Percentiles rank a stretch among this genome's conserved stretches.
Evolutionary conservation across 2,888 invertebrate genomes (phyloP).

Genomic region (Mimas tiliae): DNA sequence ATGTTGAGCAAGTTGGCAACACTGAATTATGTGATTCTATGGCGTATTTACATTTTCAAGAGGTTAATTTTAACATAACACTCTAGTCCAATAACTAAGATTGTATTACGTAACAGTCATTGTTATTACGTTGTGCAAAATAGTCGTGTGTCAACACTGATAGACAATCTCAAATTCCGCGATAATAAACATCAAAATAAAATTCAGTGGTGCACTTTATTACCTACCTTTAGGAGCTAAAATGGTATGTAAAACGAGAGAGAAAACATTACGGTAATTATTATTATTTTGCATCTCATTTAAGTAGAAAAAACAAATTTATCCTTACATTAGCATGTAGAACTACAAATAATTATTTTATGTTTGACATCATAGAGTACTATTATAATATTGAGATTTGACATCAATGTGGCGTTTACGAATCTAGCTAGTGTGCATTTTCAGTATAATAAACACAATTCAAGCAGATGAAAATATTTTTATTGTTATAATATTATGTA

Average conservation of each 20-base stretch:
- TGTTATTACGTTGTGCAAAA: conserved; percentile 29
- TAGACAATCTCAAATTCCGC: conserved; percentile 29
- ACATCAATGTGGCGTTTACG: neutral
- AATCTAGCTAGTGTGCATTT: neutral
- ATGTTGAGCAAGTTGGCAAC: no score
- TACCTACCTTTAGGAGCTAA: conserved; percentile 1
- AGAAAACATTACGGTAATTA: neutral
- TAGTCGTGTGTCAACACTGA: conserved; percentile 32
- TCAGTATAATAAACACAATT: neutral
- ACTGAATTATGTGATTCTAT: no score
- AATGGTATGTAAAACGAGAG: neutral
- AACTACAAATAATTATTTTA: neutral
- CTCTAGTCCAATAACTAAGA: no score
- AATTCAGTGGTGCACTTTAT: neutral
- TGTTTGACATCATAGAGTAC: neutral
- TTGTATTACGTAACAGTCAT: conserved; percentile 25
- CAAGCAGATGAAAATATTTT: no score
- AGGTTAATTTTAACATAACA: no score
- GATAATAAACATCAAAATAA: neutral
- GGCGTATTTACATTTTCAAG: no score
- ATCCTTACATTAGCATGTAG: neutral
- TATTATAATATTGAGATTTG: no score
- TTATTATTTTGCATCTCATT: neutral
- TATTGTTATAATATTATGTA: no score
- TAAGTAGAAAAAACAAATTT: neutral